A percentile compares a stretch with the other conserved stretches of the same genome.
Evolutionary conservation across 2,888 invertebrate genomes (phyloP).

Genomic region (Cantharis flavilabris): DNA sequence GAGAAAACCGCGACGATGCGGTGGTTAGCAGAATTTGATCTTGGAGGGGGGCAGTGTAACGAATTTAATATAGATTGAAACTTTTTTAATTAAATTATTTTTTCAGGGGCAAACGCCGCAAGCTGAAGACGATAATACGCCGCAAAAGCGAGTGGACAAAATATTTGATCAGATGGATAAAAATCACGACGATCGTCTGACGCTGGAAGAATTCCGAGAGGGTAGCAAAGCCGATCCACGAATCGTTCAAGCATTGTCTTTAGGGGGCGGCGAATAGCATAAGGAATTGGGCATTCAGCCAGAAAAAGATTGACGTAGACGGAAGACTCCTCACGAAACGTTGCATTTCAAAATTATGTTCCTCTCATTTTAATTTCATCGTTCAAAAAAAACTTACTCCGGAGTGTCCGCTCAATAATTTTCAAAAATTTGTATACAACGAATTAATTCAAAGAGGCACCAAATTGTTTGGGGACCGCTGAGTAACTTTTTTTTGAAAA

Average conservation of each 20-base stretch:
- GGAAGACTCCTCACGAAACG: slow-evolving; percentile 13
- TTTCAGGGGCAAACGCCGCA: slow-evolving; percentile 82
- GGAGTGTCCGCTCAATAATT: background rate
- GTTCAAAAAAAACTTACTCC: background rate
- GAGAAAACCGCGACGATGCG: background rate
- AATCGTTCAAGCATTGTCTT: slow-evolving; percentile 93
- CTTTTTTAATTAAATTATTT: background rate
- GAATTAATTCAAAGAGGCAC: background rate
- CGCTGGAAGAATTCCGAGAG: slow-evolving; percentile 94
- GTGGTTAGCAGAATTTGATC: background rate
- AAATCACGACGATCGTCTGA: slow-evolving; percentile 95
- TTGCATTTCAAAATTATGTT: slow-evolving; percentile 18
- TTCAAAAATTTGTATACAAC: background rate
- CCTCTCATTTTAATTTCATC: slow-evolving; percentile 11
- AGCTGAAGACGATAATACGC: slow-evolving; percentile 88
- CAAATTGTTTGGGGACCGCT: background rate
- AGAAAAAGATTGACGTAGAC: slow-evolving; percentile 46
- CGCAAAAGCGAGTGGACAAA: slow-evolving; percentile 95
- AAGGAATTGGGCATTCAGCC: slow-evolving; percentile 50
- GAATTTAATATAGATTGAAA: background rate
- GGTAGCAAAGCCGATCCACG: slow-evolving; percentile 98
- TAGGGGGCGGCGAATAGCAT: slow-evolving; percentile 72
- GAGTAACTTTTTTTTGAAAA: background rate
- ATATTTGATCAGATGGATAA: slow-evolving; percentile 99
- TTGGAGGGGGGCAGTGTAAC: background rate